A percentile compares a stretch with the other conserved stretches of the same genome.
These are phyloP conservation scores for Rhyzopertha dominica DNA, from an alignment of 1,140 invertebrate genomes.

Conservation along the genomic window DNA sequence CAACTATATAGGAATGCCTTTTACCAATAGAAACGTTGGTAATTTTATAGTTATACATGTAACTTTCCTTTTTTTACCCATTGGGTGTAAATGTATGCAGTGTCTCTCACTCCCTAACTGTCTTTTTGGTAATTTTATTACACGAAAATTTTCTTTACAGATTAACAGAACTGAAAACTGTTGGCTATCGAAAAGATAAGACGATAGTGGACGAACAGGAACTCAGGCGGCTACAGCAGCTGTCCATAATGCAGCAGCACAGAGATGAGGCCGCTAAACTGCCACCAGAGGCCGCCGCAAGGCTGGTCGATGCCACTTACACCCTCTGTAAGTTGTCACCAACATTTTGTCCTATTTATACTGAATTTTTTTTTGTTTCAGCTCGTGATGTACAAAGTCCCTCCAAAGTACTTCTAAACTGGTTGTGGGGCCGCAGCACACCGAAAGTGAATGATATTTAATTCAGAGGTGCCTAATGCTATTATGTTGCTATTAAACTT, in stretches of 20 bases:
- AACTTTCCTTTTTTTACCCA: no score
- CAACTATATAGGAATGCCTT: no score
- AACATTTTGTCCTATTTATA: neutral
- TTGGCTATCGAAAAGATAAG: conserved; percentile 68
- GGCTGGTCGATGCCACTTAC: conserved; percentile 64
- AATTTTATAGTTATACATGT: no score
- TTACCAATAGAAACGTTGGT: no score
- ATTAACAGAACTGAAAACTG: conserved; percentile 66
- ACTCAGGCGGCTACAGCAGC: conserved; percentile 62
- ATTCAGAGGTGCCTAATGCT: conserved; percentile 1
- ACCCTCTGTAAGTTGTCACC: conserved; percentile 58
- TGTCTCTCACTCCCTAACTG: no score
- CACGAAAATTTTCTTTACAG: no score
- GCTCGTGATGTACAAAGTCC: conserved; percentile 71
- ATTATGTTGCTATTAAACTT: conserved; percentile 6
- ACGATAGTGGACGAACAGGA: conserved; percentile 68
- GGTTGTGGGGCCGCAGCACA: conserved; percentile 61
- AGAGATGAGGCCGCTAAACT: conserved; percentile 61
- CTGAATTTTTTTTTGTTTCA: conserved; percentile 48
- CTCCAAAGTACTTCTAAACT: conserved; percentile 69
- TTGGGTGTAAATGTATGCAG: no score
- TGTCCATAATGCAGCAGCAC: conserved; percentile 60
- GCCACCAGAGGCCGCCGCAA: conserved; percentile 60
- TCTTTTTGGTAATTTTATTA: no score
- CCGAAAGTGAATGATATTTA: conserved; percentile 44